Conservation (phyloP, 1,140 invertebrate genomes). For the Drosophila navojoa region DNA sequence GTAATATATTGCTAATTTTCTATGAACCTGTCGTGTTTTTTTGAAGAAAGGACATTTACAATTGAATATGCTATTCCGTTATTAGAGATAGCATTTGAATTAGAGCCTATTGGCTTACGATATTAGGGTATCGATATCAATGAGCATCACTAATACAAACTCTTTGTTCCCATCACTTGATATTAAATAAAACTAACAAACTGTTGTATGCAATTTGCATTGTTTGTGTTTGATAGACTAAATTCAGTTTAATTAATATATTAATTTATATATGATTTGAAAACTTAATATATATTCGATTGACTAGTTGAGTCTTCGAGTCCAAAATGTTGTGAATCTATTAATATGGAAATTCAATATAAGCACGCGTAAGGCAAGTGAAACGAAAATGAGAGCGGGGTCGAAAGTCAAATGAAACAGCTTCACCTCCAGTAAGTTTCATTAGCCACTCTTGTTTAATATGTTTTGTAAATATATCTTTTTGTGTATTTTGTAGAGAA, state of each 20-base stretch:
- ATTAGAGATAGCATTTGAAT: not conserved
- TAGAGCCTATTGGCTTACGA: not conserved
- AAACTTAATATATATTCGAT: not conserved
- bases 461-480: not conserved
- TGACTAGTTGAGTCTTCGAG: not conserved
- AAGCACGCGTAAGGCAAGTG: not conserved
- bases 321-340: not conserved
- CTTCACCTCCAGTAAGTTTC: not conserved
- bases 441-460: no score
- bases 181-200: slow-evolving; percentile 7
- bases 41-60: no score
- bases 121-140: not conserved
- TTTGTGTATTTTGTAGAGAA: not conserved
- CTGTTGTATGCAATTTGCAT: slow-evolving; percentile 4
- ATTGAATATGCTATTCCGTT: not conserved
- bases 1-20: no score
- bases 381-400: slow-evolving; percentile 1
- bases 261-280: not conserved
- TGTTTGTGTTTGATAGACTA: not conserved
- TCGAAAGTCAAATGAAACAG: slow-evolving; percentile 2
- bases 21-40: no score
- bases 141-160: not conserved
- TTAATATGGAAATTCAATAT: not conserved
- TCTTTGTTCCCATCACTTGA: slow-evolving; percentile 1
- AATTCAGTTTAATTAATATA: not conserved